Percentiles rank a stretch among this genome's conserved stretches.
Evolutionary conservation across 2,888 invertebrate species (phyloP).

Genomic region (Drosophila affinis): DNA sequence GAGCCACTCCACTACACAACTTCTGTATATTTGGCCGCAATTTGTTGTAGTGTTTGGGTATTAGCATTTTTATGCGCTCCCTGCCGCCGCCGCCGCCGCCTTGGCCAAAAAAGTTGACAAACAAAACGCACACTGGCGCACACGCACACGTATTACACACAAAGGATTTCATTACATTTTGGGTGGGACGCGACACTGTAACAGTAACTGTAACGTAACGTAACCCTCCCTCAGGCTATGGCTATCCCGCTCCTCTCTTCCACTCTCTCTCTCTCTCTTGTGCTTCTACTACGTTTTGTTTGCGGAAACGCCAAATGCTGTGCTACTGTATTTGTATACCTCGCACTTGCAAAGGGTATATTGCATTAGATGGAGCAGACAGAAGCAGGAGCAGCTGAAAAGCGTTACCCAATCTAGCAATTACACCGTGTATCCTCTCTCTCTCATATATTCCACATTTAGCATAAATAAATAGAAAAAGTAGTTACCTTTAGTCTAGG

Average conservation of each 20-base stretch:
- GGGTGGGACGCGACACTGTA: slow-evolving; percentile 60
- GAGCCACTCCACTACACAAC: no score
- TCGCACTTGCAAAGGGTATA: slow-evolving; percentile 3
- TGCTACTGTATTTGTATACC: slow-evolving; percentile 70
- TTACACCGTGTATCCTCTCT: no score
- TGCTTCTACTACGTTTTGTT: slow-evolving; percentile 8
- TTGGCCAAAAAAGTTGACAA: slow-evolving; percentile 70
- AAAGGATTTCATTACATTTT: slow-evolving; percentile 70
- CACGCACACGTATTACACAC: slow-evolving; percentile 42
- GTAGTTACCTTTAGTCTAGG: no score
- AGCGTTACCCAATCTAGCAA: no score
- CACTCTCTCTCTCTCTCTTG: slow-evolving; percentile 22
- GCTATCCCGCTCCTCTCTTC: not conserved
- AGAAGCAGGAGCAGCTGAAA: no score
- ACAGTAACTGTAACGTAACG: slow-evolving; percentile 51
- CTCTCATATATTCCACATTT: not conserved
- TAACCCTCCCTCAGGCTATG: slow-evolving; percentile 24
- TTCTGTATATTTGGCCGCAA: slow-evolving; percentile 43
- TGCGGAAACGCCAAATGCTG: slow-evolving; percentile 68
- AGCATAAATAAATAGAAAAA: no score
- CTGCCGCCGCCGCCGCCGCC: slow-evolving; percentile 36
- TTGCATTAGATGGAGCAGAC: no score
- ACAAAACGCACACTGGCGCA: slow-evolving; percentile 54
- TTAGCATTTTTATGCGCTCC: slow-evolving; percentile 69
- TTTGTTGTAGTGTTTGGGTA: slow-evolving; percentile 72